Percentiles rank a stretch among this genome's conserved stretches.
Evolutionary conservation across 2,113 vertebrate genomes (phyloP).

Genomic region (Ceyx margarethae): DNA sequence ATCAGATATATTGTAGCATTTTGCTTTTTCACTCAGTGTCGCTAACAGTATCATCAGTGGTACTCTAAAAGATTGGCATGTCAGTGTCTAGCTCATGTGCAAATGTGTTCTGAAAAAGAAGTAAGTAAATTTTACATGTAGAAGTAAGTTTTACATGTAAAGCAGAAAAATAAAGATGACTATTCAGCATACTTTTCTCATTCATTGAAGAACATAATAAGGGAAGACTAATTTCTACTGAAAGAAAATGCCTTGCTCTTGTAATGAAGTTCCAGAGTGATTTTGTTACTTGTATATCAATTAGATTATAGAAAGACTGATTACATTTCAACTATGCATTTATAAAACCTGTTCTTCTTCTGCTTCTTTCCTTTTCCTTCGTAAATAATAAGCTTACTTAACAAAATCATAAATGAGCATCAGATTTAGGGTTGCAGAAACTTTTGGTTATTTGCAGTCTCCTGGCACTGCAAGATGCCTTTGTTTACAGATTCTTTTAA

Average conservation of each 20-base stretch:
- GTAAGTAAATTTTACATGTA: background rate
- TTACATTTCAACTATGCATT: background rate
- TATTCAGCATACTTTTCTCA: background rate
- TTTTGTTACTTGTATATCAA: background rate
- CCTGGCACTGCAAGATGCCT: background rate
- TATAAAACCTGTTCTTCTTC: background rate
- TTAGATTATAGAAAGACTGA: background rate
- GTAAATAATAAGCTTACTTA: background rate
- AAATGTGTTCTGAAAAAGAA: background rate
- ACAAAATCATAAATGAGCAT: background rate
- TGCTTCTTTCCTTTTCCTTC: background rate
- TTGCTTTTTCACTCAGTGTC: slow-evolving; percentile 46
- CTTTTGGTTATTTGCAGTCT: background rate
- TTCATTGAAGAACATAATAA: background rate
- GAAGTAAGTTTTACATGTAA: background rate
- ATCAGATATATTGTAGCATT: slow-evolving; percentile 19
- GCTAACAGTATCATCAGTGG: slow-evolving; percentile 48
- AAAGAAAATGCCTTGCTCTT: background rate
- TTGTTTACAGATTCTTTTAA: background rate
- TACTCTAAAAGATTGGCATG: background rate
- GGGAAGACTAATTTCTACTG: background rate
- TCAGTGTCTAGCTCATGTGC: slow-evolving; percentile 4
- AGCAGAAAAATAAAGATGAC: background rate
- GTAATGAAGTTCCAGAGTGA: background rate
- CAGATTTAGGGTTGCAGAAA: background rate